Conservation (phyloP, 2,113 vertebrate genomes). For the Triplophysa siluroides region DNA sequence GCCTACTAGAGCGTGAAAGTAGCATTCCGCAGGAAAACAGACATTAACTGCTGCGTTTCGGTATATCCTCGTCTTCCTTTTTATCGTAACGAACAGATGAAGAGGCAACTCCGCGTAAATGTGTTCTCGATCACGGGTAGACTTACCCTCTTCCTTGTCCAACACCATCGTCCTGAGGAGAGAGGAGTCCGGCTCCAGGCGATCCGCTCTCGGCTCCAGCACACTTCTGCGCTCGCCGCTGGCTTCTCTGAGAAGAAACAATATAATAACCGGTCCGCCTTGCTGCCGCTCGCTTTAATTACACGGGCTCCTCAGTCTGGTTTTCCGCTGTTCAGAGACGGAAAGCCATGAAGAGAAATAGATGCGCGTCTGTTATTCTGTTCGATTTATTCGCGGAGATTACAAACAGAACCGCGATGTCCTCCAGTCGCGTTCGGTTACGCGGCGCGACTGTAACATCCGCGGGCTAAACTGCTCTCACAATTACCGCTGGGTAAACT, state of each 20-base stretch:
- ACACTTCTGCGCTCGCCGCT: conserved; percentile 65
- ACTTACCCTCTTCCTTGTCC: conserved; percentile 97
- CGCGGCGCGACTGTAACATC: conserved; percentile 55
- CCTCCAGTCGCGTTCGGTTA: conserved; percentile 35
- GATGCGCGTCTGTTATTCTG: conserved; percentile 61
- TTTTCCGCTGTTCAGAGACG: conserved; percentile 49
- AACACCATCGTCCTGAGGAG: conserved; percentile 97
- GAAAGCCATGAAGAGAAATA: conserved; percentile 65
- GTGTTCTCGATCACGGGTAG: background rate
- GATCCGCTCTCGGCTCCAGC: conserved; percentile 87
- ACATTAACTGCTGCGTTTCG: background rate
- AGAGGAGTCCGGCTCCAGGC: conserved; percentile 83
- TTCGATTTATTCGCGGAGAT: conserved; percentile 53
- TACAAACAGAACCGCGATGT: conserved; percentile 55
- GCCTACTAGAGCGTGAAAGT: conserved; percentile 7
- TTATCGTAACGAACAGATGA: background rate
- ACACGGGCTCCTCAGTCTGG: conserved; percentile 34
- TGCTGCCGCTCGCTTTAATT: conserved; percentile 60
- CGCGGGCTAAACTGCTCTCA: conserved; percentile 61
- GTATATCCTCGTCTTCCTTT: background rate
- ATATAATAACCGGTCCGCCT: conserved; percentile 55
- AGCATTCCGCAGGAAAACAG: background rate
- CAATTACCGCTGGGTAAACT: conserved; percentile 65
- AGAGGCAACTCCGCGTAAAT: background rate
- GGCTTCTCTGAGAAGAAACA: conserved; percentile 58